These are phyloP conservation scores for Arbacia lixula DNA, from an alignment of 53 echinoderm and acorn worm species.

Conservation along the genomic window DNA sequence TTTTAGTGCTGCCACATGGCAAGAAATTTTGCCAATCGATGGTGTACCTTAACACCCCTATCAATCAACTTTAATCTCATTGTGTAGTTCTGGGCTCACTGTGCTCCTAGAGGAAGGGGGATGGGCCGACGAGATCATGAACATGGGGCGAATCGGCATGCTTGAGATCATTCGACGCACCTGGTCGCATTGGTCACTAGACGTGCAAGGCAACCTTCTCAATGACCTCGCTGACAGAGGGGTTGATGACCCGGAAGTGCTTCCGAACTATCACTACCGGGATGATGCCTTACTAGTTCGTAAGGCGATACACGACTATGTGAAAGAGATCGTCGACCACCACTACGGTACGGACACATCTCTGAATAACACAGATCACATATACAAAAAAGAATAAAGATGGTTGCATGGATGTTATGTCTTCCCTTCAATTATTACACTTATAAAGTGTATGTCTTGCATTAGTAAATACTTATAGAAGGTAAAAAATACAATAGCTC, in stretches of 20 bases:
- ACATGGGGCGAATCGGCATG: constrained; percentile 82
- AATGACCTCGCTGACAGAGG: constrained; percentile 79
- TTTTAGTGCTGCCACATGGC: too few relatives aligned
- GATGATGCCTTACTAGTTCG: constrained; percentile 82
- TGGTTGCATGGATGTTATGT: too few relatives aligned
- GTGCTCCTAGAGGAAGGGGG: constrained; percentile 72
- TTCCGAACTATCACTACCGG: constrained; percentile 87
- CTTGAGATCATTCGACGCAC: constrained; percentile 74
- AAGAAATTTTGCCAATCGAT: too few relatives aligned
- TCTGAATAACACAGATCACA: too few relatives aligned
- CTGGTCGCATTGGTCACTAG: constrained; percentile 66
- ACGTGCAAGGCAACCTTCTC: constrained; percentile 76
- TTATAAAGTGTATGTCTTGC: too few relatives aligned
- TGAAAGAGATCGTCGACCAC: constrained; percentile 71
- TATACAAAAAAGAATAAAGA: too few relatives aligned
- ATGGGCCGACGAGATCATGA: constrained; percentile 85
- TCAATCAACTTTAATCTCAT: too few relatives aligned
- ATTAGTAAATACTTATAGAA: too few relatives aligned
- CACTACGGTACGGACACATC: constrained; percentile 82
- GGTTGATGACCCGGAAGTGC: constrained; percentile 81
- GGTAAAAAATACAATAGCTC: too few relatives aligned
- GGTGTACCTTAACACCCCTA: too few relatives aligned
- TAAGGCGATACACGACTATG: constrained; percentile 80
- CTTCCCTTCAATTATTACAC: too few relatives aligned
- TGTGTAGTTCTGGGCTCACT: too few relatives aligned